phyloP scores from a whole-genome alignment of 2,113 vertebrate species.

The Phalacrocorax aristotelis region DNA sequence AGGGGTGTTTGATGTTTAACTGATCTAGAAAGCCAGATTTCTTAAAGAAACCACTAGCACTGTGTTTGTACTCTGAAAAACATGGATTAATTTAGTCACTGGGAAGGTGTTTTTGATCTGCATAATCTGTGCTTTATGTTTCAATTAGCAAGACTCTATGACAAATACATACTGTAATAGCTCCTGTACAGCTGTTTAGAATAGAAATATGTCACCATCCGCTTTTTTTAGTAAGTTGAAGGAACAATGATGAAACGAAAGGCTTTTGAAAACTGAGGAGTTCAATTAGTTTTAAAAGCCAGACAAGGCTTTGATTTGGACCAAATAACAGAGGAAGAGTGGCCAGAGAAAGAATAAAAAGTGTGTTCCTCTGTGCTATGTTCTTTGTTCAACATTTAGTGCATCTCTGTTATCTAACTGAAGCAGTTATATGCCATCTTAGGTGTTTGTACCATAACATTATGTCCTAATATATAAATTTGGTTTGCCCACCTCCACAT shows the following conservation, averaged over 20 bases:
- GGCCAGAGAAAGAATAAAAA: background rate
- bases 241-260: background rate
- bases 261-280: background rate
- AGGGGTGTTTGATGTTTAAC: background rate
- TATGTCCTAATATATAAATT: background rate
- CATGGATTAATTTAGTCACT: background rate
- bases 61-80: background rate
- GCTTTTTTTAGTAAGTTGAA: background rate
- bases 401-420: background rate
- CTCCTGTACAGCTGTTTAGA: background rate
- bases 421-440: background rate
- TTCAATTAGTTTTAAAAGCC: background rate
- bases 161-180: background rate
- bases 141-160: background rate
- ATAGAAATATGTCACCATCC: background rate
- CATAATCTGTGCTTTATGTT: background rate
- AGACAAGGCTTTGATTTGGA: background rate
- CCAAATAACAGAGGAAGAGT: background rate
- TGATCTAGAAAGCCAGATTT: background rate
- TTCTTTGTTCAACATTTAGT: background rate
- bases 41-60: background rate
- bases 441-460: background rate
- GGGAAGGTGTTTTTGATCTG: background rate
- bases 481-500: constrained; percentile 1
- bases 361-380: background rate